Evolutionary conservation across 2,113 vertebrate genomes (phyloP), one percentile per base, ranked within the genome.

Genomic region (Murina feae): DNA sequence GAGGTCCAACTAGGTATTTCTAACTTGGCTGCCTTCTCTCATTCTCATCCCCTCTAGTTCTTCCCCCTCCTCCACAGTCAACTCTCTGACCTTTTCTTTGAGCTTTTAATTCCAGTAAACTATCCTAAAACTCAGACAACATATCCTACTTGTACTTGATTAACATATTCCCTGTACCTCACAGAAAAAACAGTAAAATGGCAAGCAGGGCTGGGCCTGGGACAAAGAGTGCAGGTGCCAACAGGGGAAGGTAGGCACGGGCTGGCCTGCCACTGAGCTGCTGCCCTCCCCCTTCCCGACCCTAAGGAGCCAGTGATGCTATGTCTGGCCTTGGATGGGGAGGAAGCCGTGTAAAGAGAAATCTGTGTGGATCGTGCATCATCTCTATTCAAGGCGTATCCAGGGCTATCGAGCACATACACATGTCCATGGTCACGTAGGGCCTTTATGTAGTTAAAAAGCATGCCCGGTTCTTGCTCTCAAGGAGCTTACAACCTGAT

Each of bases 351-450:
- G 6, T 17, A 13, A 58, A 65, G 68, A 30, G 47, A 47, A 9
- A 39, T 11, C 14, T 6, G 1, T 13, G 65, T 32, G 81, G 28
- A 10, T 4, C 0, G 0, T 14, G 21, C 1, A 14, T 11, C 30
- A 2, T 51, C 49, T 47, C 47, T 18, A 16, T 7, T 75, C 35
- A 35, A 65, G 8, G n/a, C 0, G 4, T 30, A 55, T 51, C 25
- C 12, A 17, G 74, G 51, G n/a, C 76, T 65, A 65, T 20, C 4
- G 66, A 63, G 53, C 68, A 71, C 13, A 12, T 37, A 25, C 18
- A 35, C n/a, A 18, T 1, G 3, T 9, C 12, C 39, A 2, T 9
- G 17, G 78, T 68, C 69, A 12, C 6, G 4, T 0, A 9, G 55
- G 44, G 14, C 12, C 11, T 86, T 65, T 53, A 65, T 35, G 1